Evolutionary conservation across 2,888 invertebrate species (phyloP).

Genomic region (Ethmia dodecea): DNA sequence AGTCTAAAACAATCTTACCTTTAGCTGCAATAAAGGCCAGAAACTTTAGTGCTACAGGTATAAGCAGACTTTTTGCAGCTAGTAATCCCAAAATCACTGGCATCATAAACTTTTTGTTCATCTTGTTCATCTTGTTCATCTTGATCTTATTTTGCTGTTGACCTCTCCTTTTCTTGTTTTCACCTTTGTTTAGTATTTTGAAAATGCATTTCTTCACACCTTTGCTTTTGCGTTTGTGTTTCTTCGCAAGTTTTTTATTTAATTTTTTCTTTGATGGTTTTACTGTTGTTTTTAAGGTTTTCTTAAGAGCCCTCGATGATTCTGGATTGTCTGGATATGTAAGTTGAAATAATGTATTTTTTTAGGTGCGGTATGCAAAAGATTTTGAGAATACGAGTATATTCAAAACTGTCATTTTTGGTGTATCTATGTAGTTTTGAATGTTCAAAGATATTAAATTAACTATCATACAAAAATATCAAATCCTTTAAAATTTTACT

Average conservation of each 20-base stretch:
- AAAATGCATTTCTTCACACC: conserved; percentile 52
- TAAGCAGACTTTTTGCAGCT: conserved; percentile 80
- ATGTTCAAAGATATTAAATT: too few species aligned
- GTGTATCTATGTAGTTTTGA: too few species aligned
- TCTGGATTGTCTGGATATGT: too few species aligned
- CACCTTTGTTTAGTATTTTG: conserved; percentile 44
- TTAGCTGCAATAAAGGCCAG: conserved; percentile 82
- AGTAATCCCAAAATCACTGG: conserved; percentile 80
- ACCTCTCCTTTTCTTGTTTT: conserved; percentile 26
- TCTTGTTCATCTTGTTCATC: too few species aligned
- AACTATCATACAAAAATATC: too few species aligned
- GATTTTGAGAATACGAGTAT: too few species aligned
- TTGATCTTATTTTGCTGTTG: conserved; percentile 17
- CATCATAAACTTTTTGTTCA: conserved; percentile 75
- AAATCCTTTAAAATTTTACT: too few species aligned
- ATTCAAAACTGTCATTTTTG: too few species aligned
- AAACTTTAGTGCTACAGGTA: conserved; percentile 82
- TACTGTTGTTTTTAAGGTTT: conserved; percentile 1
- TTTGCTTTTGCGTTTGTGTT: conserved; percentile 26
- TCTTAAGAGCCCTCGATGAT: too few species aligned
- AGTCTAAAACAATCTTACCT: too few species aligned
- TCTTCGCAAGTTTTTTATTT: conserved; percentile 20
- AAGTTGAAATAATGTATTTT: too few species aligned
- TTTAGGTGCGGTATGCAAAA: too few species aligned
- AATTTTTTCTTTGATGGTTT: conserved; percentile 15